A percentile compares a stretch with the other conserved stretches of the same genome.
phyloP scores from a whole-genome alignment of 92 coral and sea anemone species.

The Palythoa grandiflora region DNA sequence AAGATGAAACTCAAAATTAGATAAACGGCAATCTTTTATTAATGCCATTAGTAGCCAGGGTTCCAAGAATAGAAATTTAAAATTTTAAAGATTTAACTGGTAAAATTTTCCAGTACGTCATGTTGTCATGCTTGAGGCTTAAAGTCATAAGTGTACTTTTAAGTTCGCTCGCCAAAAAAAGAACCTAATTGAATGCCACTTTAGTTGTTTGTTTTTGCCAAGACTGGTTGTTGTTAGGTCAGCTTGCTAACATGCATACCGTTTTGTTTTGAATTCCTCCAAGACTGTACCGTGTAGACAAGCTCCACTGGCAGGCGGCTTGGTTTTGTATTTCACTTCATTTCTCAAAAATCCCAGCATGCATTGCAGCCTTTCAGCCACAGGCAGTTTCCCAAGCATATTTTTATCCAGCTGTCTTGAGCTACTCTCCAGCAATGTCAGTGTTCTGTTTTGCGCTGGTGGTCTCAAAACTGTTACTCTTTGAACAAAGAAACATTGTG shows the following conservation, averaged over 20 bases:
- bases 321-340: slow-evolving; percentile 81
- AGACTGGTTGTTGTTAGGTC: neutral
- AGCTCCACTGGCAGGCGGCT: slow-evolving; percentile 62
- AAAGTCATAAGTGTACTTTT: no score
- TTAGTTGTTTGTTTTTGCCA: no score
- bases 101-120: no score
- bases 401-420: slow-evolving; percentile 64
- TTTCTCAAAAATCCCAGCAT: slow-evolving; percentile 74
- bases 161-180: no score
- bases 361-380: slow-evolving; percentile 59
- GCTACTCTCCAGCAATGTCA: slow-evolving; percentile 57
- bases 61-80: no score
- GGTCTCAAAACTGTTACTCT: slow-evolving; percentile 57
- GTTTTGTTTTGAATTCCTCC: neutral
- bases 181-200: no score
- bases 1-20: no score
- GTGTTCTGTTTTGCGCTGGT: slow-evolving; percentile 65
- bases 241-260: neutral
- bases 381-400: slow-evolving; percentile 48
- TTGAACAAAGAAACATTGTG: slow-evolving; percentile 48
- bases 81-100: no score
- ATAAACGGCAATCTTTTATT: no score
- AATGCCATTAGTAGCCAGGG: no score
- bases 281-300: slow-evolving; percentile 65
- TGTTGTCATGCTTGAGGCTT: no score